phyloP scores from a whole-genome alignment of 2,797 vertebrate genomes.

The Darevskia mixta region DNA sequence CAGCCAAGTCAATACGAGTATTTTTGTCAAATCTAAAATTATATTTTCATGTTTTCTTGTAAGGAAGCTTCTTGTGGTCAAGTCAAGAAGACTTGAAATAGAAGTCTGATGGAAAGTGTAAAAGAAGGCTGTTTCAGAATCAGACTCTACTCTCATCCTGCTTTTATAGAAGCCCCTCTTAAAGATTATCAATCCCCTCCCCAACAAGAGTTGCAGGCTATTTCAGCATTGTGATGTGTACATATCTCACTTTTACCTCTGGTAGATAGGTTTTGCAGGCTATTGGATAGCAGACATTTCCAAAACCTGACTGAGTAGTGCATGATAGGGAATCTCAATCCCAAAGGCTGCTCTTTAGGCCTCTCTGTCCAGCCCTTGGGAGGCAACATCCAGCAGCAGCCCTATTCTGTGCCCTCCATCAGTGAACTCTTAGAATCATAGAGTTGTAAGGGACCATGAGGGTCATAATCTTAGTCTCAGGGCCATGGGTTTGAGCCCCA shows the following conservation, averaged over 20 bases:
- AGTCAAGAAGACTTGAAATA: background rate
- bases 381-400: too few relatives aligned
- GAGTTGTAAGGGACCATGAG: too few relatives aligned
- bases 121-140: background rate
- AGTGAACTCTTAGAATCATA: too few relatives aligned
- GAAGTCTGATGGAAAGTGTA: background rate
- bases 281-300: background rate
- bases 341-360: too few relatives aligned
- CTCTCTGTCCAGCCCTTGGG: too few relatives aligned
- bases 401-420: too few relatives aligned
- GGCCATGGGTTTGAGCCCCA: too few relatives aligned
- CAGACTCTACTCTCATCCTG: background rate
- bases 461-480: too few relatives aligned
- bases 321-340: too few relatives aligned
- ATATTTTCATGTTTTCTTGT: conserved; percentile 3
- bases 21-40: background rate
- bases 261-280: background rate
- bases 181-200: background rate
- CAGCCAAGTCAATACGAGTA: background rate
- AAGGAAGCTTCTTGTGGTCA: background rate
- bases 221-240: background rate
- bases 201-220: background rate
- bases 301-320: background rate
- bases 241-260: background rate
- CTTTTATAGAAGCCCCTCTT: background rate